phyloP scores from a whole-genome alignment of 2,888 invertebrate genomes.

The Perdita meconis region DNA sequence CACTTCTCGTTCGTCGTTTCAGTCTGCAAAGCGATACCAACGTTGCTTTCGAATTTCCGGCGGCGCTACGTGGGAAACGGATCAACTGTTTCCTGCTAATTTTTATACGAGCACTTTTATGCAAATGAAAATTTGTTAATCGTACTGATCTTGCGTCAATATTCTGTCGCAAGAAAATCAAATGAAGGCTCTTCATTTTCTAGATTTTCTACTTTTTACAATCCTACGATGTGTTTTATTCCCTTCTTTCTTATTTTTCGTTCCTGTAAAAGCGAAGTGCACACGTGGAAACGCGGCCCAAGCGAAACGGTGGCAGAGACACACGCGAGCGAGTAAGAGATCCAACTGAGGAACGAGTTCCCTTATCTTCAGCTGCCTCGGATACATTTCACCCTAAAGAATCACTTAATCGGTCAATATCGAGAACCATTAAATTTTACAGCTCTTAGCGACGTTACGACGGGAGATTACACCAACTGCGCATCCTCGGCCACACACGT shows the following conservation, averaged over 20 bases:
- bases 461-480: conserved; percentile 22
- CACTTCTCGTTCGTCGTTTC: conserved; percentile 1
- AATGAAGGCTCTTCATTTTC: no score
- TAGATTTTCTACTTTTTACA: no score
- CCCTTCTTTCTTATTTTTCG: neutral
- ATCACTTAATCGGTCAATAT: conserved; percentile 32
- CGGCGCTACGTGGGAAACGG: neutral
- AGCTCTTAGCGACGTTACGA: conserved; percentile 21
- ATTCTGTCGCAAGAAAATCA: no score
- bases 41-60: neutral
- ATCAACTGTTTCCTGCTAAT: neutral
- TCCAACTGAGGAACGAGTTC: neutral
- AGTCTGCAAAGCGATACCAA: neutral
- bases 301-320: neutral
- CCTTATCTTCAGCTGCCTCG: conserved; percentile 1
- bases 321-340: neutral
- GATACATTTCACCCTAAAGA: neutral
- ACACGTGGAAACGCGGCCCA: neutral
- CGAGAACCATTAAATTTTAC: conserved; percentile 31
- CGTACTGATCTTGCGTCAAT: no score
- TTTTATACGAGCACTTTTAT: no score
- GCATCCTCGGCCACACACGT: conserved; percentile 1
- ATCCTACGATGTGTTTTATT: no score
- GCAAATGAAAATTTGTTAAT: no score
- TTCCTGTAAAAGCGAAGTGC: neutral